Evolutionary conservation across 2,797 vertebrate genomes (phyloP).

Genomic region (Ptychobarbus kaznakovi): DNA sequence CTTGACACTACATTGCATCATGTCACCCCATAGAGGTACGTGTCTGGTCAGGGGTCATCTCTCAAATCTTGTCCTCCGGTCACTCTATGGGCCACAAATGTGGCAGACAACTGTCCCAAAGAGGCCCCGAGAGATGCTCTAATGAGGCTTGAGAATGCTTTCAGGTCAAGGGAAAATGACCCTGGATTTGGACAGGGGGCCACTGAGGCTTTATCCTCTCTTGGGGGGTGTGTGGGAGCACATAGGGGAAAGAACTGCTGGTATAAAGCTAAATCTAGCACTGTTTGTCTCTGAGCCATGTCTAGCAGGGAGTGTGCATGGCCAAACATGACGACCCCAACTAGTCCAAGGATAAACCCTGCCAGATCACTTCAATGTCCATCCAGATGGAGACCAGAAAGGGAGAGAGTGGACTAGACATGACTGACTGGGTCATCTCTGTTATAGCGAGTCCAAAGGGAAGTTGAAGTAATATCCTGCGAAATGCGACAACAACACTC

Average conservation of each 20-base stretch:
- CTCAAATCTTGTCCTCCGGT: constrained; percentile 4
- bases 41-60: constrained; percentile 14
- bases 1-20: background rate
- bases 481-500: background rate
- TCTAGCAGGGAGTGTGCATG: constrained; percentile 60
- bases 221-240: constrained; percentile 6
- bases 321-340: constrained; percentile 67
- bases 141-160: constrained; percentile 32
- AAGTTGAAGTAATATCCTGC: background rate
- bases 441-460: constrained; percentile 11
- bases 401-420: constrained; percentile 25
- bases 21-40: background rate
- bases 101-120: constrained; percentile 11
- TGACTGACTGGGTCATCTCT: constrained; percentile 34
- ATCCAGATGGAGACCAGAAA: constrained; percentile 27
- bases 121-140: constrained; percentile 30
- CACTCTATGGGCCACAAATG: background rate
- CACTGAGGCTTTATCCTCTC: constrained; percentile 5
- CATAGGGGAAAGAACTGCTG: background rate
- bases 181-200: constrained; percentile 29
- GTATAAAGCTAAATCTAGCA: constrained; percentile 32
- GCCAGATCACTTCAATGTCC: constrained; percentile 69
- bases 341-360: constrained; percentile 61
- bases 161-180: constrained; percentile 39
- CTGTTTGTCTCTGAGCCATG: constrained; percentile 45